Evolutionary conservation across 2,797 vertebrate genomes (phyloP).

Genomic region (Sphenopsis melanotis): DNA sequence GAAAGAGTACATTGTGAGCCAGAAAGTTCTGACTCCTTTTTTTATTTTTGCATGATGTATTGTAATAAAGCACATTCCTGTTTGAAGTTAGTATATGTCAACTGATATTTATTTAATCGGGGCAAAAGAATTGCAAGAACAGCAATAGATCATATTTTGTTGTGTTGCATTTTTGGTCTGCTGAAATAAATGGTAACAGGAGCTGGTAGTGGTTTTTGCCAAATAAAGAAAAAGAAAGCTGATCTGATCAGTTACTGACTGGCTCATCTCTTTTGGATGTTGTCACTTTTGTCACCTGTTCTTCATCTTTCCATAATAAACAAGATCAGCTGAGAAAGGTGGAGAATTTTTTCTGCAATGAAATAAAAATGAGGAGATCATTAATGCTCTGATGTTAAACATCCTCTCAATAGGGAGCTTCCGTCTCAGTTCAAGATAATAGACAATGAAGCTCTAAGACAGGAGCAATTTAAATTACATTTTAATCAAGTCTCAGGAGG

Average conservation of each 20-base stretch:
- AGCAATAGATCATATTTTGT: conserved; percentile 6
- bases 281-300: not conserved
- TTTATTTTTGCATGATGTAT: not conserved
- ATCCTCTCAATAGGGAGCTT: not conserved
- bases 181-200: not conserved
- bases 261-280: not conserved
- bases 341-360: not conserved
- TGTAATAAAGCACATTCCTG: not conserved
- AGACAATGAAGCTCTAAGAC: conserved; percentile 31
- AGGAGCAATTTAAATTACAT: conserved; percentile 52
- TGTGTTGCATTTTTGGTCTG: not conserved
- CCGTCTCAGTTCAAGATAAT: conserved; percentile 28
- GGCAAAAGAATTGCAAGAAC: not conserved
- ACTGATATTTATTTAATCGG: not conserved
- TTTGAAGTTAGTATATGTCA: not conserved
- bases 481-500: conserved; percentile 57
- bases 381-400: conserved; percentile 27
- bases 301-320: not conserved
- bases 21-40: not conserved
- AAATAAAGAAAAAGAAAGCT: not conserved
- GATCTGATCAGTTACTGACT: not conserved
- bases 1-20: not conserved
- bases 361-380: not conserved
- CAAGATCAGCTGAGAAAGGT: not conserved
- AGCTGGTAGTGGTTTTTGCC: not conserved